Conservation (phyloP, 2,888 invertebrate species). For the Xanthia togata region DNA sequence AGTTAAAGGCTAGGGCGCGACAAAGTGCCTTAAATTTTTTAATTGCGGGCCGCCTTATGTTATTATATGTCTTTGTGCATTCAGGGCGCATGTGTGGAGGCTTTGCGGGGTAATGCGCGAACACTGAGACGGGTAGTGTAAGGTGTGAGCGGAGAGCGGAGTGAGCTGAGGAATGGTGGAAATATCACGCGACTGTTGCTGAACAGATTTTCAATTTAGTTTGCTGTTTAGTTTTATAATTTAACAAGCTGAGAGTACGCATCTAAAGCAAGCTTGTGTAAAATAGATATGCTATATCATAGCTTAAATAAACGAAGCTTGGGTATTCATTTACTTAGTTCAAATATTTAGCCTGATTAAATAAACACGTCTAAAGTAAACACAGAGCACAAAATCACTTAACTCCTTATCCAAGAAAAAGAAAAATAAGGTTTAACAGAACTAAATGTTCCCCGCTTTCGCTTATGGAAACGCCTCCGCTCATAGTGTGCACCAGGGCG, state of each 20-base stretch:
- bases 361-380: not conserved
- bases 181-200: not conserved
- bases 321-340: not conserved
- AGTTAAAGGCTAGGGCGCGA: constrained; percentile 79
- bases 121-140: constrained; percentile 56
- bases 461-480: constrained; percentile 44
- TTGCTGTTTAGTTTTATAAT: not conserved
- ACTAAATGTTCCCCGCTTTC: not conserved
- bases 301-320: not conserved
- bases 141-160: constrained; percentile 59
- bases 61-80: constrained; percentile 89
- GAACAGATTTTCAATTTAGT: not conserved
- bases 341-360: not conserved
- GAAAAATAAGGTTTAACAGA: too few species aligned
- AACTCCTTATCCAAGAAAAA: too few species aligned
- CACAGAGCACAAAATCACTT: not conserved
- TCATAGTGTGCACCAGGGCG: constrained; percentile 74
- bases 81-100: constrained; percentile 83
- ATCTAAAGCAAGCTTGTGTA: not conserved
- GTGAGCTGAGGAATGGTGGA: not conserved
- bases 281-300: not conserved
- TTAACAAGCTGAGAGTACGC: not conserved
- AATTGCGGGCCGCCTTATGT: constrained; percentile 88
- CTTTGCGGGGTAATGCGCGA: constrained; percentile 79
- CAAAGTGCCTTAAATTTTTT: constrained; percentile 90